Percentiles rank a stretch among this genome's conserved stretches.
Evolutionary conservation across 2,797 vertebrate genomes (phyloP).

Genomic region (Centropyge bicolor): DNA sequence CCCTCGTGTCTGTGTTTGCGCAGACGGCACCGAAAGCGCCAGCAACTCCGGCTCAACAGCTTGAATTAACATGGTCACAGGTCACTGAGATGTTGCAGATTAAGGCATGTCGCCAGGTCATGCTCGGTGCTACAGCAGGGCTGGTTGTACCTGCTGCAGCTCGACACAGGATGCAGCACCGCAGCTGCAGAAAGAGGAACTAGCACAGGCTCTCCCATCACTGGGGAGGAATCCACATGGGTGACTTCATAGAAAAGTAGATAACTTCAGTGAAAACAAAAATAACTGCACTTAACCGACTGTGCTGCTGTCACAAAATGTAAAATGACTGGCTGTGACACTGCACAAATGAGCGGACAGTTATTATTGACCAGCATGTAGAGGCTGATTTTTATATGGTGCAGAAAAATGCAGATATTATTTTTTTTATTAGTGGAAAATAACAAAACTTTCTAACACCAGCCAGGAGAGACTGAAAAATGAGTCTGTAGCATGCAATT

Average conservation of each 20-base stretch:
- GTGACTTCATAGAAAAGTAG: conserved; percentile 58
- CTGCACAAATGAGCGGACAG: neutral
- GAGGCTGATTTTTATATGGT: neutral
- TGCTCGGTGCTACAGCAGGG: conserved; percentile 8
- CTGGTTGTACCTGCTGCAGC: conserved; percentile 50
- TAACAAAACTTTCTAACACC: neutral
- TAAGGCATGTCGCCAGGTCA: conserved; percentile 56
- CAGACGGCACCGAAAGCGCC: conserved; percentile 58
- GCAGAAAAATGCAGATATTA: neutral
- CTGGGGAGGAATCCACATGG: conserved; percentile 45
- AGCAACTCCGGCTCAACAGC: conserved; percentile 31
- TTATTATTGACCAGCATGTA: neutral
- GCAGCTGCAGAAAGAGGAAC: conserved; percentile 70
- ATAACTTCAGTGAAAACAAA: conserved; percentile 28
- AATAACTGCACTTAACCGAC: conserved; percentile 15
- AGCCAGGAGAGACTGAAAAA: neutral
- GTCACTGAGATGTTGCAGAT: conserved; percentile 63
- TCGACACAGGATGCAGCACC: conserved; percentile 57
- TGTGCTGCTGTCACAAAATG: neutral
- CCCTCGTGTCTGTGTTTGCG: conserved; percentile 64
- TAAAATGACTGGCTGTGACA: neutral
- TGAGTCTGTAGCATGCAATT: neutral
- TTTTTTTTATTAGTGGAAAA: conserved; percentile 2
- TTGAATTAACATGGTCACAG: conserved; percentile 55
- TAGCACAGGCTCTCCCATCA: conserved; percentile 50